Conservation (phyloP, 2,797 vertebrate species). For the Smutsia temminckii region DNA sequence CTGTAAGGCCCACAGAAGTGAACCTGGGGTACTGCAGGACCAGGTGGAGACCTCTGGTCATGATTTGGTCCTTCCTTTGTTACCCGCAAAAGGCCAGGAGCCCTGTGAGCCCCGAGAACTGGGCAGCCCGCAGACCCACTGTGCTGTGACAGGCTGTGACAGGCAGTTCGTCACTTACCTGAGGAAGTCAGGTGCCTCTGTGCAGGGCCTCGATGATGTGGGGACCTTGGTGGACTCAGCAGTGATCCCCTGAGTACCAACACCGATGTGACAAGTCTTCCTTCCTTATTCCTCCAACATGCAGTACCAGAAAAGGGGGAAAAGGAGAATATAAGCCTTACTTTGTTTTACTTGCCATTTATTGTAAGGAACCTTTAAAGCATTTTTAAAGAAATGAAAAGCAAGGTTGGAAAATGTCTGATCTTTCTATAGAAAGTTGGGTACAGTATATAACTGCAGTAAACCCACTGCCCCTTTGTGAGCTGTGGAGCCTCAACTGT, state of each 20-base stretch:
- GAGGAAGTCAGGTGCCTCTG: not conserved
- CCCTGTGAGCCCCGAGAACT: not conserved
- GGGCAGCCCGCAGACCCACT: not conserved
- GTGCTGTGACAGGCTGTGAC: not conserved
- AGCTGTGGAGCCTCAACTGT: constrained; percentile 65
- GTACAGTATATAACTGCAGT: constrained; percentile 59
- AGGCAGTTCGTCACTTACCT: not conserved
- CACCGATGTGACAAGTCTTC: constrained; percentile 56
- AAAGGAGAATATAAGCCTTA: constrained; percentile 66
- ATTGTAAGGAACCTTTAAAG: constrained; percentile 59
- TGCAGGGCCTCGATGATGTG: not conserved
- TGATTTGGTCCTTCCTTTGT: not conserved
- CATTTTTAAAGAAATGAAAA: constrained; percentile 65
- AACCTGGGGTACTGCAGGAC: not conserved
- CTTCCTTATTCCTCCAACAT: constrained; percentile 57
- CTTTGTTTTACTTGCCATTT: constrained; percentile 67
- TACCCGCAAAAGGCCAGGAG: not conserved
- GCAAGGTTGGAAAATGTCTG: constrained; percentile 61
- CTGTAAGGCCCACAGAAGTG: not conserved
- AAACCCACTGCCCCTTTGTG: constrained; percentile 59
- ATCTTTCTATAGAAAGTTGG: constrained; percentile 68
- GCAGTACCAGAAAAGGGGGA: constrained; percentile 28
- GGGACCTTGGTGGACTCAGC: not conserved
- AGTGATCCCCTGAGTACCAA: not conserved
- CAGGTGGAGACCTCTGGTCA: not conserved